phyloP scores from a whole-genome alignment of 1,140 invertebrate genomes.

The Papilio helenus region DNA sequence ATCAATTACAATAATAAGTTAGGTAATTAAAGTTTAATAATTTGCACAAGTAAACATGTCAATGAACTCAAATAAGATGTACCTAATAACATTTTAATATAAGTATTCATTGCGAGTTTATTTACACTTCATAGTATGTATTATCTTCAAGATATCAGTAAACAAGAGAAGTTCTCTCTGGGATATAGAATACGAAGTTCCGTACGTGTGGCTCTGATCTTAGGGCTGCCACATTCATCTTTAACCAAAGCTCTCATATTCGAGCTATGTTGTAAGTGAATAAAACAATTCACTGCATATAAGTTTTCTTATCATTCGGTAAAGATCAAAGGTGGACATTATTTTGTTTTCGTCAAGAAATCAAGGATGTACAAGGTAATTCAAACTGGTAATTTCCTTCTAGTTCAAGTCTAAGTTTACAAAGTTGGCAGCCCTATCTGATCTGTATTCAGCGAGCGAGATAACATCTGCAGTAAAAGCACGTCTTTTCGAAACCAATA shows the following conservation, averaged over 20 bases:
- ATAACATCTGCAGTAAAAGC: constrained; percentile 1
- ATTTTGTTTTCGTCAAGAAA: not conserved
- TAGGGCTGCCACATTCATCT: not conserved
- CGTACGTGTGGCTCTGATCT: constrained; percentile 9
- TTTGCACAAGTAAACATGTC: not conserved
- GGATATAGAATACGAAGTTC: constrained; percentile 9
- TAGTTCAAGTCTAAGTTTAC: not conserved
- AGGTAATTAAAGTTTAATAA: not conserved
- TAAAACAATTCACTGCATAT: too few species aligned
- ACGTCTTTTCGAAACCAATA: constrained; percentile 1
- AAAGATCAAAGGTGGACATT: too few species aligned
- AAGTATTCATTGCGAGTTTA: not conserved
- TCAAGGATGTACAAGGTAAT: not conserved
- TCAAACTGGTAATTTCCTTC: too few species aligned
- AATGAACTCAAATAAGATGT: not conserved
- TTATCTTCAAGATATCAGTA: constrained; percentile 3
- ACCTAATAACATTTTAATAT: not conserved
- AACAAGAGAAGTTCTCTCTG: not conserved
- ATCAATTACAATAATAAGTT: not conserved
- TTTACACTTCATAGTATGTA: not conserved
- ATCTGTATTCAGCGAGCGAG: not conserved
- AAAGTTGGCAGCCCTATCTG: not conserved
- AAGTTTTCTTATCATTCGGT: too few species aligned
- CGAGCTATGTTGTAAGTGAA: too few species aligned
- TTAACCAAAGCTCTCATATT: not conserved